Conservation (phyloP, 2,888 invertebrate species). For the Synergus umbraculus region DNA sequence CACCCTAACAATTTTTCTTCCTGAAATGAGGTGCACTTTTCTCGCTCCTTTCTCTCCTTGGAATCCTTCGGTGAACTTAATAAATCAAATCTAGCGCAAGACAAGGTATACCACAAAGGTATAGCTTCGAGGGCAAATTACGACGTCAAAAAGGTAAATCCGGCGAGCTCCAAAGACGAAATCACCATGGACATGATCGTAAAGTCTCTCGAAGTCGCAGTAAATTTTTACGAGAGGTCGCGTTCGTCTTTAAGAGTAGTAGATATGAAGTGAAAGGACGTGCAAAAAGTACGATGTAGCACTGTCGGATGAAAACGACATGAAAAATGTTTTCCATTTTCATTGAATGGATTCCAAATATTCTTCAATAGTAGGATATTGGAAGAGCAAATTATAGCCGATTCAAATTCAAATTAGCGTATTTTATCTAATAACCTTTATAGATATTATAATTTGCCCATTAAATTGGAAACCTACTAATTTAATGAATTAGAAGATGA, state of each 20-base stretch:
- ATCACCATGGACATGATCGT: conserved; percentile 32
- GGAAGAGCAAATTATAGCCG: too few species aligned
- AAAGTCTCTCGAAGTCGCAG: conserved; percentile 15
- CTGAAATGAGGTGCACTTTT: not conserved
- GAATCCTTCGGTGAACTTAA: not conserved
- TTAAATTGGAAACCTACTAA: too few species aligned
- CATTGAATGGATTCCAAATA: not conserved
- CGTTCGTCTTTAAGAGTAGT: conserved; percentile 11
- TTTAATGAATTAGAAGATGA: too few species aligned
- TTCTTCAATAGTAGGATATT: too few species aligned
- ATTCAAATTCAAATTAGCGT: too few species aligned
- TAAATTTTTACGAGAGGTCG: conserved; percentile 31
- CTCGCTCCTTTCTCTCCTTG: not conserved
- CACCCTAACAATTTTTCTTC: not conserved
- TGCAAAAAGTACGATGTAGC: not conserved
- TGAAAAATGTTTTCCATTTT: conserved; percentile 17
- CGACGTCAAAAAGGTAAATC: conserved; percentile 27
- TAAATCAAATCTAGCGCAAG: conserved; percentile 10
- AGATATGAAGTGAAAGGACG: conserved; percentile 30
- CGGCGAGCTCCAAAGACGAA: conserved; percentile 16
- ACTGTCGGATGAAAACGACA: conserved; percentile 3
- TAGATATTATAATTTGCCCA: too few species aligned
- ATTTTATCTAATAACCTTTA: too few species aligned
- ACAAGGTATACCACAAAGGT: conserved; percentile 18
- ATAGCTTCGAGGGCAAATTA: not conserved